Evolutionary conservation across 35 echinoderm and acorn worm species (phyloP), one percentile per base, ranked within the genome.

Genomic region (Strongylocentrotus purpuratus): DNA sequence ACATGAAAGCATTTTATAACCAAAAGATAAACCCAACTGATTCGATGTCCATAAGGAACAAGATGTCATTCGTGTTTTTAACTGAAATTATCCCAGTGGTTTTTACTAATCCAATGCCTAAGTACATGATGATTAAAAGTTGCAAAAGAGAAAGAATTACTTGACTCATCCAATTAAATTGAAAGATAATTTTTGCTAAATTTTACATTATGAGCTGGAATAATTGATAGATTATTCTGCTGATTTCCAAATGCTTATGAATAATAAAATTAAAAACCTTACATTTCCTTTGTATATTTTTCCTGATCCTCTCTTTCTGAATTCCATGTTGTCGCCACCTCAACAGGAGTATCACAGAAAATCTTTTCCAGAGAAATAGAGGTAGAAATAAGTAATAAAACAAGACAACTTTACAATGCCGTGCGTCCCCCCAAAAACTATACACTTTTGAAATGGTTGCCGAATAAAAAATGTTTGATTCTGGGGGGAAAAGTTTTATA

Each of bases 211-310:
- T 78, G 65, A n/a, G 65, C 65, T 78, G 65, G 65, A 59, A 5
- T 13, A 12, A 59, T 41, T 41, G 35, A 78, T 78, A 2, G 7
- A 78, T 78, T 78, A 78, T 78, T 78, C 65, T 28, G 20, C 61
- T 28, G 18, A 78, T 78, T 28, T 78, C 22, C 6, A 7, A 78
- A n/a, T 78, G 20, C 50, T 28, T 78, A 78, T 78, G 52, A 78
- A 28, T 78, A 1, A 78, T 78, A 18, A 1, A 52, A 65, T 41
- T 48, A 12, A 31, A 46, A 28, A 22, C 32, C 98, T 96, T 58
- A 99, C 98, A 99, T 97, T 95, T 96, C 98, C 88, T 99, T 95
- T 13, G 87, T 70, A 71, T 99, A 99, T 71, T 71, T 94, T 46
- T 99, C 96, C 4, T 92, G 18, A 58, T 97, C 96, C 15, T 65